Evolutionary conservation across 2,113 vertebrate genomes (phyloP).

Genomic region (Amazona vittata): DNA sequence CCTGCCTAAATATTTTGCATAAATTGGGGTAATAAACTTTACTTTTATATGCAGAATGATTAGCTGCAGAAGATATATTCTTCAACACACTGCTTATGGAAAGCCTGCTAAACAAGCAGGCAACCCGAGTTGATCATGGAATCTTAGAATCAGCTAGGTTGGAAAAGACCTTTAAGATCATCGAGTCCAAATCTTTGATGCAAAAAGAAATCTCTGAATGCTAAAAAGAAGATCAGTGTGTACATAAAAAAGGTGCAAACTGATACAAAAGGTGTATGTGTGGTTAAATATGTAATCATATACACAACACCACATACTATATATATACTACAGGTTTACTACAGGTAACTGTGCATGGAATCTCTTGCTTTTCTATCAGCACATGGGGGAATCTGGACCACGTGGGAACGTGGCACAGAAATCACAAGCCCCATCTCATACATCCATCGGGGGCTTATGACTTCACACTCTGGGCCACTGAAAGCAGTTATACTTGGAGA

Average conservation of each 20-base stretch:
- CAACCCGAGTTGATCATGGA: not conserved
- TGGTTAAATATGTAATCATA: not conserved
- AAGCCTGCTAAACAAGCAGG: not conserved
- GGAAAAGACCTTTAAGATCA: not conserved
- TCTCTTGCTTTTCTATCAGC: not conserved
- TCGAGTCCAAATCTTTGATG: not conserved
- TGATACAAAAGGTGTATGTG: too few species aligned
- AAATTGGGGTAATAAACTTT: not conserved
- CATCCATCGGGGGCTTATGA: not conserved
- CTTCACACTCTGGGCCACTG: not conserved
- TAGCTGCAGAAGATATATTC: not conserved
- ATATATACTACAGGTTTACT: too few species aligned
- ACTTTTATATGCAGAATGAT: not conserved
- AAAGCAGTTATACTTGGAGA: not conserved
- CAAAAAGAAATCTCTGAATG: not conserved
- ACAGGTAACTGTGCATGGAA: too few species aligned
- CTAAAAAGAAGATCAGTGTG: not conserved
- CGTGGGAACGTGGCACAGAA: not conserved
- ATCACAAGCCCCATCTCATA: not conserved
- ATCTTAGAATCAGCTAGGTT: not conserved
- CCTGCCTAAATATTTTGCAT: not conserved
- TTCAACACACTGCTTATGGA: not conserved
- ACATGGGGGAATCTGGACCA: not conserved
- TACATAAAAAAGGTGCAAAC: not conserved
- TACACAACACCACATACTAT: not conserved